Conservation (phyloP, 2,113 vertebrate species). For the Choloepus hoffmanni region DNA sequence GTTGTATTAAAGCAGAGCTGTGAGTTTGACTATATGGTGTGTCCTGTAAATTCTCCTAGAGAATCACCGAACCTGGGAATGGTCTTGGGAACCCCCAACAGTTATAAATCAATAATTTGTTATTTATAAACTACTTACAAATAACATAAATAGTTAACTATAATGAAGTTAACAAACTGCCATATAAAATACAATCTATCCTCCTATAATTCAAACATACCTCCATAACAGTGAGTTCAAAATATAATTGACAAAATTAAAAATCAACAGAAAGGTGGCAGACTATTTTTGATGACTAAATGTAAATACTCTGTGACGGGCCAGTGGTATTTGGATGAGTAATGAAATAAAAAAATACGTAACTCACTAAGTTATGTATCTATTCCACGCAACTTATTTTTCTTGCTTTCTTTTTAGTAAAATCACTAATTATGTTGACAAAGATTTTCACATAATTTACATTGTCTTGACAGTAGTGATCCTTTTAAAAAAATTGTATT, state of each 20-base stretch:
- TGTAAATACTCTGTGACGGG: background rate
- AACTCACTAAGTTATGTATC: background rate
- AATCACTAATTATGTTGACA: background rate
- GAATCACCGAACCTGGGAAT: too few relatives aligned
- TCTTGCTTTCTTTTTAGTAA: background rate
- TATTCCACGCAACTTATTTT: background rate
- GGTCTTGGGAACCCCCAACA: too few relatives aligned
- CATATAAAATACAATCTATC: background rate
- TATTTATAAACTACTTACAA: background rate
- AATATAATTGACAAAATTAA: conserved; percentile 4
- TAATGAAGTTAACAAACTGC: background rate
- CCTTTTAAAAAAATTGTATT: background rate
- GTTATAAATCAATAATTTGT: background rate
- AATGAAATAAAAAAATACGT: background rate
- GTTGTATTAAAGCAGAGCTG: too few relatives aligned
- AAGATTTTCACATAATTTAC: background rate
- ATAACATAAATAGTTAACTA: background rate
- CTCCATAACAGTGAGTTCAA: background rate
- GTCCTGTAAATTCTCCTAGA: too few relatives aligned
- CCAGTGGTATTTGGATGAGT: background rate
- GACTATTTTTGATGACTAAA: background rate
- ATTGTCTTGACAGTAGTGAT: background rate
- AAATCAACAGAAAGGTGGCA: background rate
- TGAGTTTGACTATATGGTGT: too few relatives aligned
- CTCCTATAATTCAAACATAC: background rate